phyloP scores from a whole-genome alignment of 2,888 invertebrate species.

The Phaonia tiefii region DNA sequence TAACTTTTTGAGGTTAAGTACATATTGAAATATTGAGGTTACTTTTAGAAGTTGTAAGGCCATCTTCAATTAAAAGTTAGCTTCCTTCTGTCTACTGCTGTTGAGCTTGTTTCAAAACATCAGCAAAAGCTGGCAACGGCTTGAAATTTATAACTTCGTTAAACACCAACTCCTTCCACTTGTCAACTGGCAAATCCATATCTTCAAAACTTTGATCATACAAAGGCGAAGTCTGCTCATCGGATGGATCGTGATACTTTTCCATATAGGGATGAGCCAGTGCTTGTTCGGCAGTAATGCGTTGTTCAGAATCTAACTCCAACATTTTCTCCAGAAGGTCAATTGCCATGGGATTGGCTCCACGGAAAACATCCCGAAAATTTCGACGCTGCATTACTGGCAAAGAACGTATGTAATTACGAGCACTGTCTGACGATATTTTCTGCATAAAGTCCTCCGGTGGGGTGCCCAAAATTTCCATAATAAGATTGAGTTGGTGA shows the following conservation, averaged over 20 bases:
- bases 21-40: conserved; percentile 42
- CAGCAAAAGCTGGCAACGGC: conserved; percentile 82
- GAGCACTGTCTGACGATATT: conserved; percentile 98
- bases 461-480: conserved; percentile 98
- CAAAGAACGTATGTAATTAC: conserved; percentile 95
- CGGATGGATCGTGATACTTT: conserved; percentile 97
- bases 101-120: conserved; percentile 71
- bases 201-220: conserved; percentile 98
- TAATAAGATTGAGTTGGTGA: conserved; percentile 98
- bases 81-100: conserved; percentile 27
- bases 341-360: conserved; percentile 96
- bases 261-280: conserved; percentile 85
- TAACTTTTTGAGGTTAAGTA: conserved; percentile 60
- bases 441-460: conserved; percentile 95
- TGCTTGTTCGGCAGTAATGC: conserved; percentile 88
- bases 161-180: conserved; percentile 95
- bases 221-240: conserved; percentile 93
- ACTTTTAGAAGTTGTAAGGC: conserved; percentile 10
- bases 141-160: conserved; percentile 91
- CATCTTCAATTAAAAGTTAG: not conserved
- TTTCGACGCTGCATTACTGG: conserved; percentile 92
- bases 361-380: conserved; percentile 93
- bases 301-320: conserved; percentile 96
- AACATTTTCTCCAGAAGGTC: conserved; percentile 97
- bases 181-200: conserved; percentile 93